phyloP scores from a whole-genome alignment of 2,888 invertebrate species.

The Bibio marci region DNA sequence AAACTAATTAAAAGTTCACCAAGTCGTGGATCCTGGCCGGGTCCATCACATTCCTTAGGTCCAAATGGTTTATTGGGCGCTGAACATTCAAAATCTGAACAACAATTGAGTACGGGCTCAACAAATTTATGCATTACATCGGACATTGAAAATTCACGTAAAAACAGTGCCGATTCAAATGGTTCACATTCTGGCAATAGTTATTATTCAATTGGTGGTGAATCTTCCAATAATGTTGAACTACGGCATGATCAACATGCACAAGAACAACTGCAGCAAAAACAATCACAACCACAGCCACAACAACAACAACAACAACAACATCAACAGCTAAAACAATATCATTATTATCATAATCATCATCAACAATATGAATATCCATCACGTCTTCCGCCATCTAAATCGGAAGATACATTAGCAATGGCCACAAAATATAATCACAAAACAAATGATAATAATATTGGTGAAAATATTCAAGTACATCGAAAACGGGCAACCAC shows the following conservation, averaged over 20 bases:
- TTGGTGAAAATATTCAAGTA: slow-evolving; percentile 11
- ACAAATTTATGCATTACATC: slow-evolving; percentile 36
- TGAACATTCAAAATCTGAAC: slow-evolving; percentile 73
- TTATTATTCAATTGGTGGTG: slow-evolving; percentile 28
- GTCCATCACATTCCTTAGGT: slow-evolving; percentile 37
- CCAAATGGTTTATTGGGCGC: slow-evolving; percentile 34
- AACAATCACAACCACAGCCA: not conserved
- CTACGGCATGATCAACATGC: slow-evolving; percentile 10
- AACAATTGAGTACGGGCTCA: slow-evolving; percentile 41
- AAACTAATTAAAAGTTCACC: slow-evolving; percentile 61
- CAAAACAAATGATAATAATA: slow-evolving; percentile 11
- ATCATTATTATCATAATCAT: too few relatives aligned
- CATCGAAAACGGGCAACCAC: slow-evolving; percentile 39
- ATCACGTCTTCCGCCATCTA: slow-evolving; percentile 50
- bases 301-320: too few relatives aligned
- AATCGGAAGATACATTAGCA: slow-evolving; percentile 61
- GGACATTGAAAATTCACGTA: slow-evolving; percentile 25
- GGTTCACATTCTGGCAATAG: slow-evolving; percentile 36
- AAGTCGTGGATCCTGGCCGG: slow-evolving; percentile 74
- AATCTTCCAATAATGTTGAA: slow-evolving; percentile 13
- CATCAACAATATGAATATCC: slow-evolving; percentile 5
- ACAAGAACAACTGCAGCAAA: not conserved
- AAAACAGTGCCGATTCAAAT: slow-evolving; percentile 41
- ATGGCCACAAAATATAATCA: slow-evolving; percentile 26
- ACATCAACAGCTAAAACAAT: too few relatives aligned